These are phyloP conservation scores for Hypanus sabinus DNA, from an alignment of 2,113 vertebrate genomes.

Conservation along the genomic window DNA sequence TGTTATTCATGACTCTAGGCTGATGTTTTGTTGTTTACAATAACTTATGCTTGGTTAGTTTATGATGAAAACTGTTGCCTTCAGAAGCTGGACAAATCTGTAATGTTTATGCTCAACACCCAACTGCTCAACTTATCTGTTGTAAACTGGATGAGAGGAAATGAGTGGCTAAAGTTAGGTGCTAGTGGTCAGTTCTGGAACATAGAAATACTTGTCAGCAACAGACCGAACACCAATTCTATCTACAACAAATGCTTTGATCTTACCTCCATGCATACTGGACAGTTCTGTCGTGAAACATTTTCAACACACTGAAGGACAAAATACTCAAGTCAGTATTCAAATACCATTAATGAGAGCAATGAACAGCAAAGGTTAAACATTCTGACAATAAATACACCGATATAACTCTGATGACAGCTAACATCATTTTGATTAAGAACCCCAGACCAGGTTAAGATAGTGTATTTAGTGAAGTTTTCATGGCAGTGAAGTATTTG, in stretches of 20 bases:
- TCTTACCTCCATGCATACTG: conserved; percentile 88
- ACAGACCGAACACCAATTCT: neutral
- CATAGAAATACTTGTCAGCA: neutral
- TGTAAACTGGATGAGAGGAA: neutral
- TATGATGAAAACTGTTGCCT: neutral
- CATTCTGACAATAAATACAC: neutral
- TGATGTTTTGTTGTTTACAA: neutral
- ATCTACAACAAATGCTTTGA: neutral
- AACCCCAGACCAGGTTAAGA: neutral
- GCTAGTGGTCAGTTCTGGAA: neutral
- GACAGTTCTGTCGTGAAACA: conserved; percentile 88
- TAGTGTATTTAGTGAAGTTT: neutral
- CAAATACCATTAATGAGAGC: neutral
- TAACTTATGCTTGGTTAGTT: too few relatives aligned
- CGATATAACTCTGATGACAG: neutral
- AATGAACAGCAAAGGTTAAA: neutral
- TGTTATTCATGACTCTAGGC: neutral
- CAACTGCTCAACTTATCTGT: too few relatives aligned
- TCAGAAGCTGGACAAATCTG: too few relatives aligned
- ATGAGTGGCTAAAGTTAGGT: neutral
- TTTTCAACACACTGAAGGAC: conserved; percentile 84
- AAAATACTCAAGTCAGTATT: conserved; percentile 33
- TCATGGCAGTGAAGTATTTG: neutral
- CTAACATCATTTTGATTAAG: neutral
- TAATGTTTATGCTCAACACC: too few relatives aligned